Percentiles rank a stretch among this genome's conserved stretches.
Conservation (phyloP, 2,113 vertebrate genomes). For the Myiagra hebetior region DNA sequence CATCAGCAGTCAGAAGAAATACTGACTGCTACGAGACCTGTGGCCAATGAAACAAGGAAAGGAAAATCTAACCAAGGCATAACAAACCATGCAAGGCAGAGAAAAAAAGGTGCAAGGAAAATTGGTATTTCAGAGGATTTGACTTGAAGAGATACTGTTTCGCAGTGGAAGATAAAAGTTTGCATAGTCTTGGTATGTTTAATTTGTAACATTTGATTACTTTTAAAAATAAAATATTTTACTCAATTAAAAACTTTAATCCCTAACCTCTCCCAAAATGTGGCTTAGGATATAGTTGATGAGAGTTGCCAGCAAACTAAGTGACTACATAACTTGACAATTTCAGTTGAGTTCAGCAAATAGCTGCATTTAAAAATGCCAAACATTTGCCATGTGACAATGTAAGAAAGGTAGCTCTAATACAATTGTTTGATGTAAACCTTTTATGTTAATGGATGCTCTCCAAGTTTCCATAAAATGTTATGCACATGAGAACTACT, state of each 20-base stretch:
- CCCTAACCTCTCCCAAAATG: not conserved
- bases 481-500: not conserved
- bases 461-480: not conserved
- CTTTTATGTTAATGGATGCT: not conserved
- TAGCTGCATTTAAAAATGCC: not conserved
- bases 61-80: not conserved
- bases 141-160: not conserved
- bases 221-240: not conserved
- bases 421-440: not conserved
- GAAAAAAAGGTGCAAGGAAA: not conserved
- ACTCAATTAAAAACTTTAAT: not conserved
- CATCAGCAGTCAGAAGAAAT: not conserved
- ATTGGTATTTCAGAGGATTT: not conserved
- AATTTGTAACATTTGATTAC: not conserved
- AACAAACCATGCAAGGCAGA: not conserved
- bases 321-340: not conserved
- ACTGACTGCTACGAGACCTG: not conserved
- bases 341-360: not conserved
- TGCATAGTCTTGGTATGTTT: not conserved
- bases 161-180: not conserved
- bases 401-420: not conserved
- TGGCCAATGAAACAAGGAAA: not conserved
- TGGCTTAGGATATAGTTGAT: not conserved
- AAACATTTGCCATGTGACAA: not conserved
- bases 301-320: not conserved